These are phyloP conservation scores for Machaerirhynchus nigripectus DNA, from an alignment of 2,113 vertebrate genomes.

Conservation along the genomic window DNA sequence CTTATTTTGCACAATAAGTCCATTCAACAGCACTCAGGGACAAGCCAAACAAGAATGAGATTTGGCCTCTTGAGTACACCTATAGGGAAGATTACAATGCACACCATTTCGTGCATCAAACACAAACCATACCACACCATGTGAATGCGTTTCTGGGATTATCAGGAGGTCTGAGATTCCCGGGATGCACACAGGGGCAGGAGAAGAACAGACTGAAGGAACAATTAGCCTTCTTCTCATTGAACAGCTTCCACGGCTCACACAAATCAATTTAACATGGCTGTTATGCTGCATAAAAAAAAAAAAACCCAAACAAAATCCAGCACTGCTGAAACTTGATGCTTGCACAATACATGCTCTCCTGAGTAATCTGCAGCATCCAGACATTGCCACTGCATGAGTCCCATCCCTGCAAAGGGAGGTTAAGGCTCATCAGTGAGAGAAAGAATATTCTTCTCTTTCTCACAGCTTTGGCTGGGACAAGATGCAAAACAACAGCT, in stretches of 20 bases:
- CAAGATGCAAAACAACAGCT: background rate
- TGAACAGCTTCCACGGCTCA: background rate
- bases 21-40: background rate
- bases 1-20: slow-evolving; percentile 48
- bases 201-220: background rate
- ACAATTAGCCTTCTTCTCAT: background rate
- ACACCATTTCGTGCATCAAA: background rate
- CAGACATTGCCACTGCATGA: background rate
- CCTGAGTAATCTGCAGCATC: background rate
- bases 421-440: background rate
- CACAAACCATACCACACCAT: background rate
- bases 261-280: slow-evolving; percentile 25
- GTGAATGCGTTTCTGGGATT: background rate
- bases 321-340: background rate
- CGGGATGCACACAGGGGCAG: background rate
- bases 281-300: background rate
- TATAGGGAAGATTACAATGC: background rate
- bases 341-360: background rate
- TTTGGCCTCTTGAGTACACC: background rate
- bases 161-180: background rate
- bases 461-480: background rate
- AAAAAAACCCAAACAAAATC: background rate
- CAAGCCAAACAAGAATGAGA: slow-evolving; percentile 16
- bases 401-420: background rate
- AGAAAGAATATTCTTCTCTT: background rate